Evolutionary conservation across 2,797 vertebrate species (phyloP).

Genomic region (Rhabdophis nuchalis): DNA sequence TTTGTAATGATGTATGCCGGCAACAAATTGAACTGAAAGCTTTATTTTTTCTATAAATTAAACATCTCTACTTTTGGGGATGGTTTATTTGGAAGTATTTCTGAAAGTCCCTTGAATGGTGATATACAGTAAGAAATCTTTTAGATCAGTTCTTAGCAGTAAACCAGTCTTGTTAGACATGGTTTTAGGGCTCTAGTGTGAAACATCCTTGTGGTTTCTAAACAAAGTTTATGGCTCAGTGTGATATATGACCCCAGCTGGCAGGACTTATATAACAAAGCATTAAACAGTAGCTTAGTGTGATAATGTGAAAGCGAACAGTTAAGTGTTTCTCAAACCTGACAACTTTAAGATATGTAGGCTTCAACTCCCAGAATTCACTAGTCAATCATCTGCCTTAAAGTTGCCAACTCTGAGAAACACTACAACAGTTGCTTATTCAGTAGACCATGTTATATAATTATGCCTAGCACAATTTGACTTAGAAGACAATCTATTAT

Average conservation of each 20-base stretch:
- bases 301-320: neutral
- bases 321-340: neutral
- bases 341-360: neutral
- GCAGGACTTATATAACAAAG: neutral
- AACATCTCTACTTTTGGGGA: neutral
- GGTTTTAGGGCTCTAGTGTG: neutral
- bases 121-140: neutral
- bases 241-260: neutral
- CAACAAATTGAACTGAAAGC: neutral
- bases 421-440: neutral
- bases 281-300: neutral
- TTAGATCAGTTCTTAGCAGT: neutral
- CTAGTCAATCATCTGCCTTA: neutral
- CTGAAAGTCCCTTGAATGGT: neutral
- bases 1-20: neutral
- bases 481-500: neutral
- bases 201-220: neutral
- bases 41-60: neutral
- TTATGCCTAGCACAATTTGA: neutral
- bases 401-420: neutral
- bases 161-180: neutral
- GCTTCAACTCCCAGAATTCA: neutral
- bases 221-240: neutral
- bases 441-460: neutral
- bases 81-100: neutral